Evolutionary conservation across 2,797 vertebrate genomes (phyloP), one percentile per base, ranked within the genome.

Genomic region (Anguilla anguilla): DNA sequence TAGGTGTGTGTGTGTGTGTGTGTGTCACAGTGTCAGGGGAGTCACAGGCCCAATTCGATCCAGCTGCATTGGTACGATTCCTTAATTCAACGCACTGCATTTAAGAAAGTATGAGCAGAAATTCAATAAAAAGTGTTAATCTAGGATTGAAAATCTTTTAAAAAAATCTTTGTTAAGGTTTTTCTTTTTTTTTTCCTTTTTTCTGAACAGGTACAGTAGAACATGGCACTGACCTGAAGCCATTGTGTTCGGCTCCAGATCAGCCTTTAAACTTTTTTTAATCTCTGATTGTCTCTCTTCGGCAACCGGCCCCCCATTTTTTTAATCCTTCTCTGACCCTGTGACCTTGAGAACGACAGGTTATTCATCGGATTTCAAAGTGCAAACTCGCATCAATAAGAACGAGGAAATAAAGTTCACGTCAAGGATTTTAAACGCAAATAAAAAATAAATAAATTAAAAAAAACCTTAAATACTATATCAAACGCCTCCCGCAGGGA

Each of bases 341-440:
- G 87, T 95, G 94, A 96, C 96, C 95, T 96, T 95, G 94, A 95
- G 92, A 91, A 92, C 91, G 91, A 90, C 92, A 93, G 91, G 93
- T 72, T 89, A 94, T 93, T 94, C 95, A 95, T 94, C 94, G 92
- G 89, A 91, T 51, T 51, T 49, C 46, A 51, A 51, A 82, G 22
- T 5, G 17, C 17, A 22, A 69, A 25, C 46, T 49, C 2, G 22
- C 46, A 51, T 51, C 46, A 82, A 82, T n/a, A 51, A 51, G 46
- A 25, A 51, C 17, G 46, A 53, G 72, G 46, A 17, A 17, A 49
- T 88, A 89, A 90, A 90, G 88, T 93, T 94, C 92, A 92, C 90
- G 86, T 87, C 92, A 89, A 90, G 84, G 87, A 90, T 93, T 90
- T 93, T 91, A 91, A 89, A 93, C 93, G 25, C 90, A 93, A 93